Percentiles rank a stretch among this genome's conserved stretches.
Conservation (phyloP, 1,140 invertebrate genomes). For the Argopecten irradians region DNA sequence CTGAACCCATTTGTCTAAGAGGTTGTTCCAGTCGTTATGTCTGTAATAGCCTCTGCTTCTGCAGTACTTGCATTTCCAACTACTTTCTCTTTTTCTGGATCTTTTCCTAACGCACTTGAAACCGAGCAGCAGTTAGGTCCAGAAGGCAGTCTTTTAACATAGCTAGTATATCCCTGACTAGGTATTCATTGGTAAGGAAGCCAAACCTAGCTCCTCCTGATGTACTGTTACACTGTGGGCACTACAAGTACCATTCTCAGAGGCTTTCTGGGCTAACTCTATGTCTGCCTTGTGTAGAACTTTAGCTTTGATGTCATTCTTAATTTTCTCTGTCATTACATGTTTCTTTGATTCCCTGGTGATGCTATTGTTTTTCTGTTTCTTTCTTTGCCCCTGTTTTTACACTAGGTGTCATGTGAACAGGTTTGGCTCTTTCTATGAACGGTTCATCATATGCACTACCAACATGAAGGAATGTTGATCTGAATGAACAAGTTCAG, state of each 20-base stretch:
- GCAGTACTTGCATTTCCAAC: slow-evolving; percentile 17
- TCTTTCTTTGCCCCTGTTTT: neutral
- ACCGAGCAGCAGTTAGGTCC: slow-evolving; percentile 67
- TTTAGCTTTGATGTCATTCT: neutral
- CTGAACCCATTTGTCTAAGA: slow-evolving; percentile 57
- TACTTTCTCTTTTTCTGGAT: slow-evolving; percentile 46
- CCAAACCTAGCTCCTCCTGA: slow-evolving; percentile 60
- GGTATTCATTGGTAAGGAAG: slow-evolving; percentile 74
- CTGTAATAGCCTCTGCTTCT: slow-evolving; percentile 32
- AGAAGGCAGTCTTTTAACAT: slow-evolving; percentile 70
- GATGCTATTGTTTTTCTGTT: neutral
- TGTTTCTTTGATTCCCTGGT: neutral
- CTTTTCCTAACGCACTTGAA: slow-evolving; percentile 57
- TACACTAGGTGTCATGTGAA: neutral
- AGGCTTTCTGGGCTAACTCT: slow-evolving; percentile 26
- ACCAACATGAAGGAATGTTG: neutral
- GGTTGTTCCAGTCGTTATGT: slow-evolving; percentile 59
- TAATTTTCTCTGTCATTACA: slow-evolving; percentile 4
- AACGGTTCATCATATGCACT: slow-evolving; percentile 68
- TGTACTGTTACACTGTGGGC: slow-evolving; percentile 57
- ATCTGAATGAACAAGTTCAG: neutral
- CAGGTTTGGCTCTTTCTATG: slow-evolving; percentile 43
- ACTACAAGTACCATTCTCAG: slow-evolving; percentile 54
- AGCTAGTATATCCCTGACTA: slow-evolving; percentile 72
- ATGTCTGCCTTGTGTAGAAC: neutral